phyloP scores from a whole-genome alignment of 1,140 invertebrate species.

The Leptinotarsa texana region DNA sequence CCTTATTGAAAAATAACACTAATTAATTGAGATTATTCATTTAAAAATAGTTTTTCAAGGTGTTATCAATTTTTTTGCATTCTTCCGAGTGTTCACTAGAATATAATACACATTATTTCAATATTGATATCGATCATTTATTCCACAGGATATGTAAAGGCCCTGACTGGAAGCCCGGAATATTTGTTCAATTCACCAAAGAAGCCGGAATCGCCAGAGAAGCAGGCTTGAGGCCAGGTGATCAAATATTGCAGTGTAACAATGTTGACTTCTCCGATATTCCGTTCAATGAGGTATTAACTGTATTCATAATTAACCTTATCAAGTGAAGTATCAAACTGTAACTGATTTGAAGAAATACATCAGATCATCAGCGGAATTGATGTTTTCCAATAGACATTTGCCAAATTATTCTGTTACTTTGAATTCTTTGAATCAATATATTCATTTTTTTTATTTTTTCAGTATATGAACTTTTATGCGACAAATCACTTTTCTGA shows the following conservation, averaged over 20 bases:
- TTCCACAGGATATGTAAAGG: slow-evolving; percentile 76
- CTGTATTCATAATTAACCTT: neutral
- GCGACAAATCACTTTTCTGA: too few species aligned
- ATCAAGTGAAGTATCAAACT: too few species aligned
- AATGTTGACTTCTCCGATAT: slow-evolving; percentile 77
- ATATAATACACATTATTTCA: too few species aligned
- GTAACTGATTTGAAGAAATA: neutral
- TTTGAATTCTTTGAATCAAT: too few species aligned
- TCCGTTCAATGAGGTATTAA: slow-evolving; percentile 74
- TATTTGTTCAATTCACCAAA: slow-evolving; percentile 90
- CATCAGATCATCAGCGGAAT: neutral
- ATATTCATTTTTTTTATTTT: too few species aligned
- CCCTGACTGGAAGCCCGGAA: slow-evolving; percentile 81
- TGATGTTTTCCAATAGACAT: neutral
- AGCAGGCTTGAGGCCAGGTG: slow-evolving; percentile 84
- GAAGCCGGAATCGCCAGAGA: slow-evolving; percentile 84
- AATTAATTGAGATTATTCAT: too few species aligned
- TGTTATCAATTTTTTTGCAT: too few species aligned
- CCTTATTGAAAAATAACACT: too few species aligned
- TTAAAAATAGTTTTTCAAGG: too few species aligned
- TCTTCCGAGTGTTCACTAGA: too few species aligned
- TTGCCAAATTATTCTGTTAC: too few species aligned
- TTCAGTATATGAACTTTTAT: too few species aligned
- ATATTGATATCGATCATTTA: neutral
- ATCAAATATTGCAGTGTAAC: slow-evolving; percentile 91